A percentile compares a stretch with the other conserved stretches of the same genome.
phyloP scores from a whole-genome alignment of 2,113 vertebrate species.

The Nansenia antarctica region DNA sequence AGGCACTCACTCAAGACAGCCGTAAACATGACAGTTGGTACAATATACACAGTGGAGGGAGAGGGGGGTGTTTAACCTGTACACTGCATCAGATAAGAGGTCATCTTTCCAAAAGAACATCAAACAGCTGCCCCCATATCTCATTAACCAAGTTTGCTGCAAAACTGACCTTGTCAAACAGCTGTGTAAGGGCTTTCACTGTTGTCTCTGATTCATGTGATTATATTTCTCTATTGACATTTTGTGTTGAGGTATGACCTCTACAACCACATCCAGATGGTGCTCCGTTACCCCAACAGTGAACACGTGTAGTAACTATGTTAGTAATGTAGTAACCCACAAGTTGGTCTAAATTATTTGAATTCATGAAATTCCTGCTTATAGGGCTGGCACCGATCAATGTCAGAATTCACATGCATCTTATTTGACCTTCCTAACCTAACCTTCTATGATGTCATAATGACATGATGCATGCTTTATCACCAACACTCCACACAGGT shows the following conservation, averaged over 20 bases:
- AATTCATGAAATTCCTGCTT: neutral
- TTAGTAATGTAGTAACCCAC: no score
- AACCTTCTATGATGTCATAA: no score
- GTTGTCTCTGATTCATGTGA: neutral
- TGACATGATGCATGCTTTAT: no score
- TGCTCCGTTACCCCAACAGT: no score
- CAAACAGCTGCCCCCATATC: conserved; percentile 27
- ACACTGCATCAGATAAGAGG: neutral
- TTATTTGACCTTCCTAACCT: no score
- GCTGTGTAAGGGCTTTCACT: conserved; percentile 1
- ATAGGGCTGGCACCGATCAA: neutral
- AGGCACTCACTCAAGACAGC: no score
- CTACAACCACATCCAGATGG: neutral
- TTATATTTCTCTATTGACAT: neutral
- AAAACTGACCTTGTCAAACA: conserved; percentile 35
- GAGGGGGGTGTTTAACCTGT: neutral
- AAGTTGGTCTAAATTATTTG: neutral
- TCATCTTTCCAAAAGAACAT: neutral
- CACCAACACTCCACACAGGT: no score
- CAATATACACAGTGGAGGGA: neutral
- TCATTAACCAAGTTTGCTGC: conserved; percentile 15
- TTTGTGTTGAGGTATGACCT: neutral
- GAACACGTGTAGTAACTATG: no score
- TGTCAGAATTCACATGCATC: no score
- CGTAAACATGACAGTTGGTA: neutral